phyloP scores from a whole-genome alignment of 2,113 vertebrate species.

The Callopanchax toddi region DNA sequence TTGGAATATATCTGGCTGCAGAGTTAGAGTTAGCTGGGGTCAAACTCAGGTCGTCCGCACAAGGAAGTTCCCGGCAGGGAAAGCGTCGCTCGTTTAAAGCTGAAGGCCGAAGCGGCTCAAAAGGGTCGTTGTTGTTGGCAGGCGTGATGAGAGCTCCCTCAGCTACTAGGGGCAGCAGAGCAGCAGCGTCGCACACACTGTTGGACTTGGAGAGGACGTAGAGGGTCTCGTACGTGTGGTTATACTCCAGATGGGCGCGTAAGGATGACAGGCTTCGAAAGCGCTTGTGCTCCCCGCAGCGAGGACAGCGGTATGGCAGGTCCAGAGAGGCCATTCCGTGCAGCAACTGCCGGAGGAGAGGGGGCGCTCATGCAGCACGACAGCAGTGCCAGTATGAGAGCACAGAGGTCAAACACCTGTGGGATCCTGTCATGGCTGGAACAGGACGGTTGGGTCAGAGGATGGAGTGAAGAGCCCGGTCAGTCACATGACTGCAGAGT shows the following conservation, averaged over 20 bases:
- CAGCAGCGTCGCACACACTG: constrained; percentile 92
- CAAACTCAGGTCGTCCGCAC: constrained; percentile 82
- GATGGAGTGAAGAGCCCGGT: constrained; percentile 23
- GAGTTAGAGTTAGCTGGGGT: constrained; percentile 74
- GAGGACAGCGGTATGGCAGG: constrained; percentile 96
- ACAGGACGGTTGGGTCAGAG: constrained; percentile 11
- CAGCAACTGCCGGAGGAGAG: constrained; percentile 58
- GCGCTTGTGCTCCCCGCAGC: constrained; percentile 98
- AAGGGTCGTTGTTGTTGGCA: constrained; percentile 84
- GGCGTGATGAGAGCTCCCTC: constrained; percentile 86
- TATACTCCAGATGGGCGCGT: constrained; percentile 97
- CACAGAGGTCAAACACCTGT: constrained; percentile 52
- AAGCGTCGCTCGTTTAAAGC: constrained; percentile 89
- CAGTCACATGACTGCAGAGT: constrained; percentile 59
- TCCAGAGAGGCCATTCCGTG: constrained; percentile 97
- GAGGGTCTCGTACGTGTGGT: constrained; percentile 98
- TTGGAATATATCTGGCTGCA: constrained; percentile 88
- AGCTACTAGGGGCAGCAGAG: constrained; percentile 88
- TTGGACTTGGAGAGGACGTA: constrained; percentile 98
- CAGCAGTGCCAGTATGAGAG: constrained; percentile 59
- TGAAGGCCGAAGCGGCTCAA: constrained; percentile 88
- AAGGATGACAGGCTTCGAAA: constrained; percentile 97
- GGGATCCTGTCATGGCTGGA: constrained; percentile 73
- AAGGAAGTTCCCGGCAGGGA: constrained; percentile 79
- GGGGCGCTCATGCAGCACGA: constrained; percentile 70